Evolutionary conservation across 1,140 invertebrate species (phyloP), one percentile per base, ranked within the genome.

Genomic region (Venustaconcha ellipsiformis): DNA sequence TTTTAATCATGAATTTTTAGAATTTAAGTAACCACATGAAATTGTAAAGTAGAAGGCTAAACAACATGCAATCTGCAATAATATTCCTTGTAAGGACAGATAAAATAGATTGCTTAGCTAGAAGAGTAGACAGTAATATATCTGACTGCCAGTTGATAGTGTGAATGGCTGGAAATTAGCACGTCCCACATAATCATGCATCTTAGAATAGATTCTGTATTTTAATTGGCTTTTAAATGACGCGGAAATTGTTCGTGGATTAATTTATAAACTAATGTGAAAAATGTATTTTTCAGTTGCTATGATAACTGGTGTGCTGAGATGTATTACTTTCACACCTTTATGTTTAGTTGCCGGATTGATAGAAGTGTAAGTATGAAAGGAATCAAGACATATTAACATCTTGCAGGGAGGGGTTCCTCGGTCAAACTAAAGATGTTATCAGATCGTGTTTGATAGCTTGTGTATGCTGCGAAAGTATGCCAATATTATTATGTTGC

Each of bases 231-330:
- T 26, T 6, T 17, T 26, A 66, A 37, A 17, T 26, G 0, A 71
- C 0, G 60, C 6, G 20, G 30, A 60, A 20, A 26, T 60, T n/a
- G 26, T 15, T 62, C 30, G 8, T 66, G 2, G 4, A n/a, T 8
- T 66, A 69, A 55, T 23, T 71, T 23, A 17, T 37, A 30, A 58
- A 55, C 26, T 67, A 14, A 20, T 72, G 56, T 59, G 20, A 55
- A 58, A 76, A 81, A 76, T 84, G 86, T 92, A 90, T 76, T 91
- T 82, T 83, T 30, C 75, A 97, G 96, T 97, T 90, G 95, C 96
- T 63, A 95, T 98, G 85, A 93, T 96, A 76, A 92, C 97, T 71
- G 97, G 96, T 72, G 90, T 95, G 56, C 93, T 94, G 90, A 95
- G 94, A 88, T 94, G 94, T 85, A 84, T 94, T 4, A 92, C 93